Base-by-base conservation (phyloP, 1,140 invertebrate species). In the Lepidurus arcticus region DNA sequence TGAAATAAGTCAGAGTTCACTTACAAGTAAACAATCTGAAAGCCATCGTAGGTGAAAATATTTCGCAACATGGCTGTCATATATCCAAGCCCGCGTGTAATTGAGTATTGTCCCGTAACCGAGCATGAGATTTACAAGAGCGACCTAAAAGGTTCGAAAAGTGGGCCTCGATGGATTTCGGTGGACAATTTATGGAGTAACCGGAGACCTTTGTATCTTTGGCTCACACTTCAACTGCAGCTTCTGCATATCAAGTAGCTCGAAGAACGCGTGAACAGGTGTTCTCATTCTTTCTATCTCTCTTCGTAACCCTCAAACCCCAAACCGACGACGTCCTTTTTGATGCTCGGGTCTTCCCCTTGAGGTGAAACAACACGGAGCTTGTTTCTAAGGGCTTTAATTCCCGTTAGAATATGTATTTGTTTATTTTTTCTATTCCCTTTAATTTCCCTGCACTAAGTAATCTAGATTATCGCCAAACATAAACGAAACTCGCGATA, bases 241-340 rank as follows among this genome's bases (percentile, higher is more conserved):
- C 53, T 65, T 65, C 53, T 65, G 53, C 53, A 65, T 65, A 65
- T 65, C 53, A 65, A 65, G 53, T 65, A 65, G 53, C 53, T 21
- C 53, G 7, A 65, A 65, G 21, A 65, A 65, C n/a, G 16, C 53
- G 53, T 21, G 53, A 65, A 65, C 53, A 65, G 53, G 53, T 65
- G 53, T 65, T 65, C 53, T 65, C 53, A 5, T 65, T 65, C 53
- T 65, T 65, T 65, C 53, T 13, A 21, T 65, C 21, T 0, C 53
- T 65, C 53, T 65, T 21, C 21, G 7, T 9, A 65, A 65, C 53
- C 34, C 53, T 65, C 13, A 65, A 47, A 65, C 16, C n/a, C n/a
- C 16, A 65, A 65, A 13, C n/a, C 21, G 53, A 21, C 53, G 53
- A 65, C 53, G 53, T 65, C 53, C 53, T 65, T 65, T 65, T 21